These are phyloP conservation scores for Orussus abietinus DNA, from an alignment of 1,140 invertebrate species.

Conservation along the genomic window DNA sequence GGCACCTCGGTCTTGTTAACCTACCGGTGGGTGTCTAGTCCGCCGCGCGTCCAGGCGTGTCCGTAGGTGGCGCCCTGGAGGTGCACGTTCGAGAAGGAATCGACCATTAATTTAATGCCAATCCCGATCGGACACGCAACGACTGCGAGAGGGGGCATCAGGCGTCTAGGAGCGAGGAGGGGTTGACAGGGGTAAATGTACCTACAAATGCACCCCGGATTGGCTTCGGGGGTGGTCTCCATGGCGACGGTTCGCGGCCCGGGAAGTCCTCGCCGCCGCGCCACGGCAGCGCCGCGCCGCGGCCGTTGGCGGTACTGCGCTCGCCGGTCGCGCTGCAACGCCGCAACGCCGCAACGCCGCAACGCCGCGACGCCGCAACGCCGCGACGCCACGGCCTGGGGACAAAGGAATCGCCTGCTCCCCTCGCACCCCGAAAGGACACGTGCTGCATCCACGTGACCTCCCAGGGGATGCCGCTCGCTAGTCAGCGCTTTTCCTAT, in stretches of 20 bases:
- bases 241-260: slow-evolving; percentile 22
- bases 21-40: slow-evolving; percentile 5
- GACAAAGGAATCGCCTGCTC: not conserved
- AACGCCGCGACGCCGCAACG: not conserved
- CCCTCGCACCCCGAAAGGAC: not conserved
- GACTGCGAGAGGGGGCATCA: not conserved
- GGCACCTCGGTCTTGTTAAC: not conserved
- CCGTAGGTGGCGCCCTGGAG: not conserved
- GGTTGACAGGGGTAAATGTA: slow-evolving; percentile 20
- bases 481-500: no score
- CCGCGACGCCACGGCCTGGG: not conserved
- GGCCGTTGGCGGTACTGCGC: slow-evolving; percentile 8
- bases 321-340: slow-evolving; percentile 3
- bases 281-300: slow-evolving; percentile 5
- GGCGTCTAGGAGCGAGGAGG: not conserved
- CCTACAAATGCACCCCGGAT: slow-evolving; percentile 25
- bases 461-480: no score
- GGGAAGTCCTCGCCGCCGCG: slow-evolving; percentile 18
- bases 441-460: not conserved
- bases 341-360: slow-evolving; percentile 6
- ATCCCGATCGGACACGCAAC: not conserved
- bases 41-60: slow-evolving; percentile 1
- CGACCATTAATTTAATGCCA: not conserved
- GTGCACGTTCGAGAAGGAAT: not conserved
- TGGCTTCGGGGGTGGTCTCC: slow-evolving; percentile 22